Percentiles rank a stretch among this genome's conserved stretches.
phyloP scores from a whole-genome alignment of 2,797 vertebrate genomes.

The Vespertilio murinus region DNA sequence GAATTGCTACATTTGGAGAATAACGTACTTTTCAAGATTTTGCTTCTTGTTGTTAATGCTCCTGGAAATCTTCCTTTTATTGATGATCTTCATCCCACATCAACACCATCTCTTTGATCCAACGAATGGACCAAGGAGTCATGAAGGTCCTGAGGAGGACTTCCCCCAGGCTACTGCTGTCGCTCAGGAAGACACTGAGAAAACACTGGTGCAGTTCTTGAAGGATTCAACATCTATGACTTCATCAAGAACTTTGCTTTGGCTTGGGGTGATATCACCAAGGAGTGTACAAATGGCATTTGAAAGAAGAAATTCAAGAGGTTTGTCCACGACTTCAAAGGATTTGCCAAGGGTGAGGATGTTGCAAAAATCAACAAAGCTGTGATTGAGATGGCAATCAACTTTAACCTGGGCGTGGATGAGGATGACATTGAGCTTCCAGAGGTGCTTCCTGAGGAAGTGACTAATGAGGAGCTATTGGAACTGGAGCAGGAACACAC shows the following conservation, averaged over 20 bases:
- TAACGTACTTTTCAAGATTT: neutral
- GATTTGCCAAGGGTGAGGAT: neutral
- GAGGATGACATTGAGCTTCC: neutral
- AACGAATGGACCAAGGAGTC: neutral
- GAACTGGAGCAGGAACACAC: neutral
- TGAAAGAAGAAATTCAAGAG: neutral
- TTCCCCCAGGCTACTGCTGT: neutral
- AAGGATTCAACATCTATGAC: neutral
- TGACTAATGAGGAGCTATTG: neutral
- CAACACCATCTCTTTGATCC: neutral
- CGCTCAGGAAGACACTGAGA: neutral
- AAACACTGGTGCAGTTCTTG: neutral
- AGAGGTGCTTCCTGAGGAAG: neutral
- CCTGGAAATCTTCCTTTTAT: neutral
- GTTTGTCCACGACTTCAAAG: neutral
- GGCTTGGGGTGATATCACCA: neutral
- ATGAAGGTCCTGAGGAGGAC: neutral
- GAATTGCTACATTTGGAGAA: neutral
- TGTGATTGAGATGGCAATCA: neutral
- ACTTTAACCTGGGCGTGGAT: neutral
- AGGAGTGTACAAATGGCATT: neutral
- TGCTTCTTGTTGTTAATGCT: neutral
- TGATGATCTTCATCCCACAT: neutral
- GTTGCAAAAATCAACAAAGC: neutral
- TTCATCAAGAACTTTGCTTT: neutral